A percentile compares a stretch with the other conserved stretches of the same genome.
phyloP scores from a whole-genome alignment of 35 echinoderm and acorn worm genomes.

The Antedon bifida region DNA sequence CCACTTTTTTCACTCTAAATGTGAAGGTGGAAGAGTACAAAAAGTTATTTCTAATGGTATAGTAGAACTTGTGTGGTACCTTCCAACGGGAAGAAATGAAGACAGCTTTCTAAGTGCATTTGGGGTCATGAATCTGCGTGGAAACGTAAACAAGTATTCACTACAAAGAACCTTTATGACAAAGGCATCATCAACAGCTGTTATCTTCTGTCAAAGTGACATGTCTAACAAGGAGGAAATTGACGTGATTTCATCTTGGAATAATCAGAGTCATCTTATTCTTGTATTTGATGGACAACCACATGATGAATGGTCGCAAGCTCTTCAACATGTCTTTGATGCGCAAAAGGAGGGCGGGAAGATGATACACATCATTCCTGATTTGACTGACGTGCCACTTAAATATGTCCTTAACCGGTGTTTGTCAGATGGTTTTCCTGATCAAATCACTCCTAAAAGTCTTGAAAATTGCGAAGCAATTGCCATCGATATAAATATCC shows the following conservation, averaged over 20 bases:
- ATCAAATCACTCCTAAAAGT: neutral
- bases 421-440: neutral
- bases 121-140: slow-evolving; percentile 1
- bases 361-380: neutral
- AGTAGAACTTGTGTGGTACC: neutral
- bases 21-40: neutral
- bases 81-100: neutral
- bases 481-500: neutral
- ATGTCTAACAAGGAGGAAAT: neutral
- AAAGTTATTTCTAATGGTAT: neutral
- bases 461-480: neutral
- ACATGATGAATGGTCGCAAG: neutral
- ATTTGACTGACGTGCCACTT: neutral
- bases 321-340: neutral
- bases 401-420: neutral
- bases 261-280: neutral
- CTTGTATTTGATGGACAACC: neutral
- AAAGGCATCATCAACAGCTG: neutral
- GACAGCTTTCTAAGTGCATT: neutral
- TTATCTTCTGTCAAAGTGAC: neutral
- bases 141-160: neutral
- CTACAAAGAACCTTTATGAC: neutral
- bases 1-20: neutral
- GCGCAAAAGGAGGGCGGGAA: too few relatives aligned
- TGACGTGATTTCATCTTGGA: neutral